Conservation (phyloP, 2,113 vertebrate species). For the Meleagris gallopavo region DNA sequence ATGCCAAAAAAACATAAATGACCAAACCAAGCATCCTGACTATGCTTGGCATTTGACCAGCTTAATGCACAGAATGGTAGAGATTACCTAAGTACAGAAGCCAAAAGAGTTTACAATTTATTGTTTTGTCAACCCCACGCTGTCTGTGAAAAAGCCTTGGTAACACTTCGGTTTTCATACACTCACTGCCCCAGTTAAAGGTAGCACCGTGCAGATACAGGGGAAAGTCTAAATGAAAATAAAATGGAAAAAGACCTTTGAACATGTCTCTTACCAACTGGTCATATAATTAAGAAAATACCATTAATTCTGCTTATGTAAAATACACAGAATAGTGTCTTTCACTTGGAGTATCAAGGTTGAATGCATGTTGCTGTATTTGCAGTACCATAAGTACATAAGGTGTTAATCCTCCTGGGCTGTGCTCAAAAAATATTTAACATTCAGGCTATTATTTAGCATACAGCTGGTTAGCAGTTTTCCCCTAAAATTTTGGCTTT, state of each 20-base stretch:
- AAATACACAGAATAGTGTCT: slow-evolving; percentile 33
- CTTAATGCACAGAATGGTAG: slow-evolving; percentile 56
- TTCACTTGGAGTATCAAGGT: slow-evolving; percentile 55
- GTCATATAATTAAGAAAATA: background rate
- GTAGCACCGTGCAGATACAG: background rate
- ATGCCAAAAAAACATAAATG: slow-evolving; percentile 60
- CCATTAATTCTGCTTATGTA: slow-evolving; percentile 14
- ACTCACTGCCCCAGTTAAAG: background rate
- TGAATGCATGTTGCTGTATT: slow-evolving; percentile 66
- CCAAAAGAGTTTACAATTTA: slow-evolving; percentile 53
- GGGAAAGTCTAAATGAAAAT: slow-evolving; percentile 13
- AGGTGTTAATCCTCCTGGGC: slow-evolving; percentile 90
- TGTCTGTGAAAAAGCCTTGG: background rate
- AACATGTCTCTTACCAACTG: slow-evolving; percentile 16
- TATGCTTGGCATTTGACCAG: slow-evolving; percentile 56
- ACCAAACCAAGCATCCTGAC: slow-evolving; percentile 30
- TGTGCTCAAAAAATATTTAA: slow-evolving; percentile 89
- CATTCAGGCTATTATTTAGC: slow-evolving; percentile 92
- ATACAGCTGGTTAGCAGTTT: slow-evolving; percentile 94
- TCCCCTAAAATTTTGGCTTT: slow-evolving; percentile 86
- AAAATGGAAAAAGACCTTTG: background rate
- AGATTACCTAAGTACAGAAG: slow-evolving; percentile 43
- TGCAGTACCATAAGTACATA: slow-evolving; percentile 81
- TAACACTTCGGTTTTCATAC: background rate
- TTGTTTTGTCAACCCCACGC: slow-evolving; percentile 35